A percentile compares a stretch with the other conserved stretches of the same genome.
phyloP scores from a whole-genome alignment of 2,113 vertebrate species.

The Steatornis caripensis region DNA sequence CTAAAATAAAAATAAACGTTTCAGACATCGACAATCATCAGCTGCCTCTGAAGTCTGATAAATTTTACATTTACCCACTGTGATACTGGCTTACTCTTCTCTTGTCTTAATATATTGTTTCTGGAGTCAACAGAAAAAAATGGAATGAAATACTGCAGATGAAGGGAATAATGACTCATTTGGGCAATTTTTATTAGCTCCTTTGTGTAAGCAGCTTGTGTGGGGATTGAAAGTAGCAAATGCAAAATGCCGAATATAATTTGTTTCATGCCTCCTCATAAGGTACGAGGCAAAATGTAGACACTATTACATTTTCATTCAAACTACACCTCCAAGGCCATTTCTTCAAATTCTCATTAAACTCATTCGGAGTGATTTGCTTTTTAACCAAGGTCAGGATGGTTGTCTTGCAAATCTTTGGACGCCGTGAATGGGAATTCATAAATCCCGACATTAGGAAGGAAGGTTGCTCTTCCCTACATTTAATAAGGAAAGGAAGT shows the following conservation, averaged over 20 bases:
- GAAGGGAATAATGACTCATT: not conserved
- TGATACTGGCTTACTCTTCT: not conserved
- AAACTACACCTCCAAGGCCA: not conserved
- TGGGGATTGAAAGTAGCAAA: not conserved
- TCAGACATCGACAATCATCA: not conserved
- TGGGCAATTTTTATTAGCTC: not conserved
- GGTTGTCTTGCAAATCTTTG: constrained; percentile 20
- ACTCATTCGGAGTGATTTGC: not conserved
- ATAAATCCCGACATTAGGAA: constrained; percentile 32
- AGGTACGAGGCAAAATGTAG: not conserved
- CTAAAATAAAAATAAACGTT: not conserved
- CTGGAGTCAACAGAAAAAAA: not conserved
- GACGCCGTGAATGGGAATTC: not conserved
- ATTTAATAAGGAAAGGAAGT: constrained; percentile 3
- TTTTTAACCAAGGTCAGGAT: constrained; percentile 27
- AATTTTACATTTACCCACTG: not conserved
- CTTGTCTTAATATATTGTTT: not conserved
- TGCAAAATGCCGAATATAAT: not conserved
- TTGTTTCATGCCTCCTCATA: not conserved
- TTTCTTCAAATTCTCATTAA: constrained; percentile 35
- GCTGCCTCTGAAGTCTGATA: not conserved
- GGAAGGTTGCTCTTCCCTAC: not conserved
- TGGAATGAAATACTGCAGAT: not conserved
- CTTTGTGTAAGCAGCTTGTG: not conserved
- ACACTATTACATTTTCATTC: constrained; percentile 24